Evolutionary conservation across 2,888 invertebrate genomes (phyloP).

Genomic region (Diarsia dahlii): DNA sequence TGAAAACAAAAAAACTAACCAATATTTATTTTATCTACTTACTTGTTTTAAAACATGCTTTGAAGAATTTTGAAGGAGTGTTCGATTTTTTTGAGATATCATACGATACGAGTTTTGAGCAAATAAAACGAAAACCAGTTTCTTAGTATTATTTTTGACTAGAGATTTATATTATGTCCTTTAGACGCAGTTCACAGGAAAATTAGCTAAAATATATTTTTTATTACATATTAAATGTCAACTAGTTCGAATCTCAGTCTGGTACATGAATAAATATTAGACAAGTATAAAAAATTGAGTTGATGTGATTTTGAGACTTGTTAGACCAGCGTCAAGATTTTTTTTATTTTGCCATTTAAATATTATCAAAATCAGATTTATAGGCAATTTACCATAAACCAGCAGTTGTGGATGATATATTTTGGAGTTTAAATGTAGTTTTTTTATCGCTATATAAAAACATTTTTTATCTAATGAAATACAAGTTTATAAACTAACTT

Average conservation of each 20-base stretch:
- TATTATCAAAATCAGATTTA: background rate
- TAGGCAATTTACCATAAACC: background rate
- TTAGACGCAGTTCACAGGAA: conserved; percentile 2
- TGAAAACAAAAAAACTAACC: background rate
- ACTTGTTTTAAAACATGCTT: background rate
- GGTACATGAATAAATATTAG: background rate
- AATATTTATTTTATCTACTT: background rate
- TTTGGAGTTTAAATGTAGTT: background rate
- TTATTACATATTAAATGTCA: background rate
- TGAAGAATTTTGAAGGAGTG: background rate
- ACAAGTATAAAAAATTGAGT: background rate
- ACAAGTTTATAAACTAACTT: too few species aligned
- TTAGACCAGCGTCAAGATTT: background rate
- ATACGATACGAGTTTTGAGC: conserved; percentile 14
- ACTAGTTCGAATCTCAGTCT: background rate
- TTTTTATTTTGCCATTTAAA: background rate
- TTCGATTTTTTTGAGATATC: conserved; percentile 27
- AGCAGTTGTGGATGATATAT: background rate
- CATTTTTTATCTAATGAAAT: too few species aligned
- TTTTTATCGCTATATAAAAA: too few species aligned
- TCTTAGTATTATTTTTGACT: background rate
- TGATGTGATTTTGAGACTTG: background rate
- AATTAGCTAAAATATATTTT: conserved; percentile 3
- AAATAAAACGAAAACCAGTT: conserved; percentile 39
- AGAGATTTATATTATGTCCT: background rate